Evolutionary conservation across 2,888 invertebrate species (phyloP), one percentile per base, ranked within the genome.

Genomic region (Stenurella melanura): DNA sequence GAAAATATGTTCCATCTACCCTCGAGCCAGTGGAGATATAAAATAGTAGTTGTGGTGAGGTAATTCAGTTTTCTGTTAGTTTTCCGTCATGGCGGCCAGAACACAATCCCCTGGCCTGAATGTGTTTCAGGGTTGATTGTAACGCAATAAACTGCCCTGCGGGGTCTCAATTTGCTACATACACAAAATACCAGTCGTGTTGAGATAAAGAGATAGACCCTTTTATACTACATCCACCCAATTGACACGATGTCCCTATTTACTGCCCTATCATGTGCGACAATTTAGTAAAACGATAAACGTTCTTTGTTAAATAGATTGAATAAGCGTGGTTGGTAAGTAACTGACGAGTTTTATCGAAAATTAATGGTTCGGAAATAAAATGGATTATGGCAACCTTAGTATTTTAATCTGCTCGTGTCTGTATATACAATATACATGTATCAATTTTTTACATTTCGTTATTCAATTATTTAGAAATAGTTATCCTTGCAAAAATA

Each of bases 1-100:
- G 85, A 85, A 81, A 84, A 83, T 85, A 83, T 84, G 86, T 82
- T 83, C 83, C 81, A 82, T 82, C 80, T 26, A 54, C 54, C 67
- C 50, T 21, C 76, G 78, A 80, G 76, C 75, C 67, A 54, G 67
- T 26, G 34, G 54, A 19, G 66, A 42, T n/a, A 15, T 60, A 60
- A 67, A 67, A 21, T 60, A 60, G 57, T 57, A 58, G 58, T 38
- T 18, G 57, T 5, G 26, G 58, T 42, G 70, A 21, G 34, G 58
- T 26, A 67, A 67, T 54, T 67, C 50, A 19, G 61, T 72, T 72
- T 70, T 72, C 72, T 63, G 58, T 50, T 54, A 42, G 72, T 72
- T 72, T 72, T 72, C 72, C 21, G 42, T 63, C 54, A 72, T 72
- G 72, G 72, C 72, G 72, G 50, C 72, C 61, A 26, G 7, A 12